Evolutionary conservation across 2,888 invertebrate genomes (phyloP), one percentile per base, ranked within the genome.

Genomic region (Lasioglossum malachurum): DNA sequence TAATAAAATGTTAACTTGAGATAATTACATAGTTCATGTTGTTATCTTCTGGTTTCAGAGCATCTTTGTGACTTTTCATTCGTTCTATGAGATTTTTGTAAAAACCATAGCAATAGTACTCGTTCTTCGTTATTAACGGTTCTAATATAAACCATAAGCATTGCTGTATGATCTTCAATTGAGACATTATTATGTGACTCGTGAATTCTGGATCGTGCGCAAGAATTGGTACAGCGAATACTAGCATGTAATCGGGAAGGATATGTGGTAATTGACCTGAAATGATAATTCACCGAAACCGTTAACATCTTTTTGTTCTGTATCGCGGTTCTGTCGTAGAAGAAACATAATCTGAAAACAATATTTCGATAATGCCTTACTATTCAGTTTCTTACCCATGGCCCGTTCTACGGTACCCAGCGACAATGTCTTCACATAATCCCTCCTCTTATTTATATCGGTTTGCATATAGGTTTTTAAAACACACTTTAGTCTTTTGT

Each of bases 221-320:
- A 84, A 99, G 96, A 78, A 99, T 97, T 75, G 99, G 98, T 91
- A 99, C 98, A n/a, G 99, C 98, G 96, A 99, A 99, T 90, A 99
- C 98, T 94, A 99, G 96, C 97, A 99, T 99, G 95, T 99, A 99
- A 96, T 99, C 99, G 79, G 99, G 99, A 95, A 99, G 96, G 95
- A 98, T 98, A 95, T 98, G 98, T 67, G 98, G 97, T 94, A 98
- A 96, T 96, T 98, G 98, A 89, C 97, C 95, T 95, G 80, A 73
- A 78, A 90, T 74, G 35, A 79, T 12, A 76, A 49, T 60, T 74
- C 12, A 80, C 80, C 69, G 35, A 71, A 73, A 74, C 19, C 31
- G 57, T 76, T 74, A 73, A 57, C 53, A 35, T 38, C 16, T 44
- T 7, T 16, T 23, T 49, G 60, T 46, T 67, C 27, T 35, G 35